Evolutionary conservation across 2,888 invertebrate species (phyloP), one percentile per base, ranked within the genome.

Genomic region (Mythimna ferrago): DNA sequence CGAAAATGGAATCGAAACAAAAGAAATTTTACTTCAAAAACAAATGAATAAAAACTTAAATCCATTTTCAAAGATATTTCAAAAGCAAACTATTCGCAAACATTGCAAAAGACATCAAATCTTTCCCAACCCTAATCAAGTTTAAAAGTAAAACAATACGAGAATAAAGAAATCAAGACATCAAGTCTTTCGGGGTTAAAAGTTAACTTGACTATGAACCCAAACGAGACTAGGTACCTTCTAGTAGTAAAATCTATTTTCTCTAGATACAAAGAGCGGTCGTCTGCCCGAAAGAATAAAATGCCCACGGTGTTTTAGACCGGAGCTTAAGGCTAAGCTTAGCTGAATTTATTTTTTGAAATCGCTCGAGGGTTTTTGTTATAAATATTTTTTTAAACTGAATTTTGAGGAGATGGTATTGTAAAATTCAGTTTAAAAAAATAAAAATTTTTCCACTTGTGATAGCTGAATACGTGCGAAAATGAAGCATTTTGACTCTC

Each of bases 241-340:
- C 26, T 26, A 54, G 54, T 65, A 74, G 71, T 66, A 82, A 82
- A 85, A 86, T 86, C 81, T 83, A 85, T 86, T 83, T 81, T 83
- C 83, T 82, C 71, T 77, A 71, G 83, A 86, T 80, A 87, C 85
- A 87, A 87, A 84, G 84, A 84, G 64, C 63, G 79, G 66, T 82
- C 66, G 82, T 78, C 87, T 82, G 81, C 63, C 78, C 74, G 71
- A 79, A 81, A 78, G 81, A 84, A 85, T 85, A 85, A 86, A 86
- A 86, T 85, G 85, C 78, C 86, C 83, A 80, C 79, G 74, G 81
- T 84, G 70, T 82, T 78, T 86, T 83, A 86, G 83, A 78, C 57
- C 54, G 35, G 38, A n/a, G 9, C 26, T 81, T 83, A 81, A 81
- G 81, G 81, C 48, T 10, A 26, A 76, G 81, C 5, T 38, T 2